Evolutionary conservation across 2,888 invertebrate species (phyloP), one percentile per base, ranked within the genome.

Genomic region (Agrochola lychnidis): DNA sequence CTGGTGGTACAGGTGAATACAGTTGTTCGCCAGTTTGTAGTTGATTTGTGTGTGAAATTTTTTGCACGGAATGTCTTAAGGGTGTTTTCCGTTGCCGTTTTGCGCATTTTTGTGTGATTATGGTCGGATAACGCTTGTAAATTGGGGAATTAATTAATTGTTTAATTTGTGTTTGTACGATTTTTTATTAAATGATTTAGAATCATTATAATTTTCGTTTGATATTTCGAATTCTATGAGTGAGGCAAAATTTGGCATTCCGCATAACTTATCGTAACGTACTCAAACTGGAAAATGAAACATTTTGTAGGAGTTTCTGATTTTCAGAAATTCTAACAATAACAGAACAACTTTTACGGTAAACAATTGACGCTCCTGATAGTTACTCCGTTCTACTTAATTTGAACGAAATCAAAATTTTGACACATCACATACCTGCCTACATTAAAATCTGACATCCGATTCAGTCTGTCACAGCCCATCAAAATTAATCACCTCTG

Each of bases 1-100:
- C 91, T 93, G 90, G 91, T 88, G 82, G 91, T 92, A 94, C 94
- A 93, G 90, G 91, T 87, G 83, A 88, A 94, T 94, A 94, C 92
- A 86, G 84, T 92, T 88, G 89, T 82, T 45, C 57, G 48, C 56
- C 70, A 70, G 53, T 84, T 74, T 78, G 67, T 63, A 69, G 70
- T 81, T 83, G 82, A 80, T 87, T 86, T 85, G 87, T 82, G 77
- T 84, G 81, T 40, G 85, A 83, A 63, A 80, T 80, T 85, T 77
- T 83, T 86, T 72, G 16, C 62, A 56, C 48, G 77, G 80, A 84
- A 86, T 86, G 69, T 84, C 67, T 85, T 80, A 83, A 86, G 84
- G 77, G 77, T 73, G 77, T 79, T 86, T 81, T 83, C 77, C 70
- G 73, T 48, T 25, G 78, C 57, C 66, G 77, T 79, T 82, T 84